A percentile compares a stretch with the other conserved stretches of the same genome.
Evolutionary conservation across 2,113 vertebrate species (phyloP).

Genomic region (Campylorhamphus procurvoides): DNA sequence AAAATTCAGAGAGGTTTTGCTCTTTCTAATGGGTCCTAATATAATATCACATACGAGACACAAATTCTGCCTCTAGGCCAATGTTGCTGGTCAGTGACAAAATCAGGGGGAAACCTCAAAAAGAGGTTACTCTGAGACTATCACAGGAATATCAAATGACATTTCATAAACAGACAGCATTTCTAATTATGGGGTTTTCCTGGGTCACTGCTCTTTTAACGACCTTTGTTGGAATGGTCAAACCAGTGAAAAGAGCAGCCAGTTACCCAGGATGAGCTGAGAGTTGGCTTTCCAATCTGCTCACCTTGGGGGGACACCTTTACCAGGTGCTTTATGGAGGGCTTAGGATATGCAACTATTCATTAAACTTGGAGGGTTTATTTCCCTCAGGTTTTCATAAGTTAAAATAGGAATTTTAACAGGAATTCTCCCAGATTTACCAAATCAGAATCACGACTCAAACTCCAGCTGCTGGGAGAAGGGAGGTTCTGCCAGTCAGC

Average conservation of each 20-base stretch:
- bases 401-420: neutral
- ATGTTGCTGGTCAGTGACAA: neutral
- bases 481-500: neutral
- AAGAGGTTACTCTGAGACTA: neutral
- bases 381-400: neutral
- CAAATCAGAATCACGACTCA: neutral
- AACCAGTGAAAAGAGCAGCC: neutral
- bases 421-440: neutral
- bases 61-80: neutral
- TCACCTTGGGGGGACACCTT: neutral
- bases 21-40: neutral
- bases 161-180: neutral
- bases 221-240: neutral
- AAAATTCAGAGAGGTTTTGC: neutral
- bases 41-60: neutral
- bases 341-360: neutral
- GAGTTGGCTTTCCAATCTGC: neutral
- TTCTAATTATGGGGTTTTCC: neutral
- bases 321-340: neutral
- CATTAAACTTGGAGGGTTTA: too few species aligned
- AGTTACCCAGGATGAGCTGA: neutral
- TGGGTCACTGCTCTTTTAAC: neutral
- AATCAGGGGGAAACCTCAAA: neutral
- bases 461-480: neutral
- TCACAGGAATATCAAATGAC: constrained; percentile 9